phyloP scores from a whole-genome alignment of 2,113 vertebrate species.

The Anser cygnoides region DNA sequence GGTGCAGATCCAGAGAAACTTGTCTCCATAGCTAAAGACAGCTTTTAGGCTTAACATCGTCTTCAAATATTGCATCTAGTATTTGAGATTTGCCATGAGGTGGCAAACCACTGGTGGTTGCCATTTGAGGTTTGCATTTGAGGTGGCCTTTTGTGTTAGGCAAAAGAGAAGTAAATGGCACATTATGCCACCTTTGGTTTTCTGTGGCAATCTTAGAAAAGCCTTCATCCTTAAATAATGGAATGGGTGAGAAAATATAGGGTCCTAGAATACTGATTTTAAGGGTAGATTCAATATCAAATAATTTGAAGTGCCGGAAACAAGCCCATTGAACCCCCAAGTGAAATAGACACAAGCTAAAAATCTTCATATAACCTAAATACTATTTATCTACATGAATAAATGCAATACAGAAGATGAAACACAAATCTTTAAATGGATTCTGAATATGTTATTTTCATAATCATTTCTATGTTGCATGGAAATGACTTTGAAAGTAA shows the following conservation, averaged over 20 bases:
- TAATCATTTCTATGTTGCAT: background rate
- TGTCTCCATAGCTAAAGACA: background rate
- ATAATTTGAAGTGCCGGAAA: background rate
- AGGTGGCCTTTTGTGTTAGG: background rate
- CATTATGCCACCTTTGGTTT: background rate
- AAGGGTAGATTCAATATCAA: background rate
- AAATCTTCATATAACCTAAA: background rate
- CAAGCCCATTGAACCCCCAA: background rate
- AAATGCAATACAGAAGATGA: background rate
- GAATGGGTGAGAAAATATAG: background rate
- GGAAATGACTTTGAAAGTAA: background rate
- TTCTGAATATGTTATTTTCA: background rate
- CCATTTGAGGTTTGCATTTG: too few relatives aligned
- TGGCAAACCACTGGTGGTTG: too few relatives aligned
- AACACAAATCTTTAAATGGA: background rate
- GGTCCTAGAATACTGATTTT: background rate
- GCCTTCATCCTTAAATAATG: background rate
- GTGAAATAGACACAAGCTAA: background rate
- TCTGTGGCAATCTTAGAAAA: background rate
- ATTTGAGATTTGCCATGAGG: background rate
- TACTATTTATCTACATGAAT: background rate
- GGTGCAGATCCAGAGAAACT: background rate
- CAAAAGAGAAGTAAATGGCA: background rate
- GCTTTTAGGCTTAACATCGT: background rate
- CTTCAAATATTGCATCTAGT: background rate